Percentiles rank a stretch among this genome's conserved stretches.
Evolutionary conservation across 2,113 vertebrate genomes (phyloP).

Genomic region (Numenius arquata): DNA sequence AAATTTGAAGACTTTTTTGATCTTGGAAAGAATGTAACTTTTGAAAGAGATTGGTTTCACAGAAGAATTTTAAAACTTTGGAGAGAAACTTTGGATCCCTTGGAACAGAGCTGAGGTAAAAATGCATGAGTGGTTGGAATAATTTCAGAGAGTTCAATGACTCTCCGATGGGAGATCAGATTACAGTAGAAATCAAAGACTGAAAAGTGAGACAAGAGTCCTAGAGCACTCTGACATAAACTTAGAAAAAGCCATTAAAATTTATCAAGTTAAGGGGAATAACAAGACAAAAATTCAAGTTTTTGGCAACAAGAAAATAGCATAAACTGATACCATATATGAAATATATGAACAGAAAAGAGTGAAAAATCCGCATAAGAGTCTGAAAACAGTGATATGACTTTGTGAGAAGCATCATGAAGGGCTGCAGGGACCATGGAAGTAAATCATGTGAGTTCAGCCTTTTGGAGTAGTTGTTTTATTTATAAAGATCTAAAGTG

Average conservation of each 20-base stretch:
- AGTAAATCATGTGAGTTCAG: background rate
- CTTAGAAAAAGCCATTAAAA: background rate
- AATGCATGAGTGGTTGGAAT: background rate
- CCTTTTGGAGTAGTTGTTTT: background rate
- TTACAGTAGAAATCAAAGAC: conserved; percentile 16
- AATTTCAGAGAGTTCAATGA: conserved; percentile 1
- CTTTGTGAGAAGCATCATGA: background rate
- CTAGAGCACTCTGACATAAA: background rate
- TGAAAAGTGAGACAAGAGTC: background rate
- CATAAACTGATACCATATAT: background rate
- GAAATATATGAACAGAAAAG: background rate
- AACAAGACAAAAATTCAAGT: background rate
- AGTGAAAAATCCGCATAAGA: background rate
- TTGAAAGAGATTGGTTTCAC: background rate
- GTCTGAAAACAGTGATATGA: background rate
- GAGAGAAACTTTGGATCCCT: background rate
- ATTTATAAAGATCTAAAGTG: background rate
- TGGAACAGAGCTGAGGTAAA: background rate
- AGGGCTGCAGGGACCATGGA: background rate
- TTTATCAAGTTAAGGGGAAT: background rate
- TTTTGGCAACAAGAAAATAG: background rate
- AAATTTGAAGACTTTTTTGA: background rate
- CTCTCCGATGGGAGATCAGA: background rate
- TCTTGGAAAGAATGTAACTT: background rate
- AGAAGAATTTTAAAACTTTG: background rate